Evolutionary conservation across 1,140 invertebrate genomes (phyloP).

Genomic region (Cyclargus thomasi): DNA sequence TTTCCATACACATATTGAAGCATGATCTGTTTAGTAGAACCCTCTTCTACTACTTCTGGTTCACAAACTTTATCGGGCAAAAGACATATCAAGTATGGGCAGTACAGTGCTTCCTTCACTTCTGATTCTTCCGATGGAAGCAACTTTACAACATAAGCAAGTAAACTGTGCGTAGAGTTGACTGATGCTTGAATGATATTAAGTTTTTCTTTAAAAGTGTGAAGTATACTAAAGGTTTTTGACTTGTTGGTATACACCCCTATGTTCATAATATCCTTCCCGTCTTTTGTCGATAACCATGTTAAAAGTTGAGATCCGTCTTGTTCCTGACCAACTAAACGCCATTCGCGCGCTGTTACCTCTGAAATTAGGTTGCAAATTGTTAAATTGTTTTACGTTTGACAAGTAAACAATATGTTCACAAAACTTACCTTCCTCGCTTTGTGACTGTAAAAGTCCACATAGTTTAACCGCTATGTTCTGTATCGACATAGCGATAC

Average conservation of each 20-base stretch:
- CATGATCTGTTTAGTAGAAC: conserved; percentile 80
- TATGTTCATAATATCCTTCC: conserved; percentile 62
- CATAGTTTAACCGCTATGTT: conserved; percentile 72
- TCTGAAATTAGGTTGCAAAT: conserved; percentile 39
- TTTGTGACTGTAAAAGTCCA: conserved; percentile 58
- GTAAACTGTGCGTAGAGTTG: conserved; percentile 79
- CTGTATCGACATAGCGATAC: conserved; percentile 48
- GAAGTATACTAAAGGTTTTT: conserved; percentile 77
- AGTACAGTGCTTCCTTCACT: conserved; percentile 62
- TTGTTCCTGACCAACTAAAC: conserved; percentile 84
- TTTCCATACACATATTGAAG: conserved; percentile 86
- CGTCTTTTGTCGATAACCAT: conserved; percentile 77
- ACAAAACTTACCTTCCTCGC: conserved; percentile 46
- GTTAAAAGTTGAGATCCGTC: conserved; percentile 82
- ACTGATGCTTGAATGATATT: conserved; percentile 87
- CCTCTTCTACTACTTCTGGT: conserved; percentile 76
- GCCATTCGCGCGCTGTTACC: conserved; percentile 82
- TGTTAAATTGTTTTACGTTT: conserved; percentile 12
- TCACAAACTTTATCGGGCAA: conserved; percentile 67
- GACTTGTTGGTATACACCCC: conserved; percentile 74
- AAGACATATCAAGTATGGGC: conserved; percentile 78
- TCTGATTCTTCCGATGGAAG: conserved; percentile 37
- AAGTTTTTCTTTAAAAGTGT: conserved; percentile 77
- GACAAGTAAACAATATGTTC: conserved; percentile 10
- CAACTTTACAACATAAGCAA: conserved; percentile 80